Conservation (phyloP, 2,113 vertebrate genomes). For the Tetrao urogallus region DNA sequence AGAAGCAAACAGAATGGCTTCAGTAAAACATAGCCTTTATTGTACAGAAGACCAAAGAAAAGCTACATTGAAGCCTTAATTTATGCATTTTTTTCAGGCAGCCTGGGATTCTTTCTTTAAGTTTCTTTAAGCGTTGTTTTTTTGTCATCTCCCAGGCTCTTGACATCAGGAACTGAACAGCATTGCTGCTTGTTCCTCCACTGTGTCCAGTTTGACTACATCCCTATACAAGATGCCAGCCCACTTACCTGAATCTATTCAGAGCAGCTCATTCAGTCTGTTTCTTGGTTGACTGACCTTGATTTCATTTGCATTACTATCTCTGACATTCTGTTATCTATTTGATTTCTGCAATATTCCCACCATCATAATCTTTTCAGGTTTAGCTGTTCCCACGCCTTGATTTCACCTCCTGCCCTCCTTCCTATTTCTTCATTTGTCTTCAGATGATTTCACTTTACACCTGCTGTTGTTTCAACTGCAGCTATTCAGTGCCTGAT, state of each 20-base stretch:
- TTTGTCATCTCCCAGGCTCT: not conserved
- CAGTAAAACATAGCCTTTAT: not conserved
- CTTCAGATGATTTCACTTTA: not conserved
- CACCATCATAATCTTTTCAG: not conserved
- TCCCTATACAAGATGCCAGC: fast-evolving
- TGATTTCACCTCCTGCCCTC: not conserved
- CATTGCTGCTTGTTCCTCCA: not conserved
- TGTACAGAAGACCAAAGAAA: not conserved
- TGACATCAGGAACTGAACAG: not conserved
- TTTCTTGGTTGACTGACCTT: conserved; percentile 9
- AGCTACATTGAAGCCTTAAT: not conserved
- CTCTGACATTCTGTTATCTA: not conserved
- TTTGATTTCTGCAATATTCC: not conserved
- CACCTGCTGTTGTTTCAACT: not conserved
- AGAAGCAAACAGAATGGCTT: not conserved
- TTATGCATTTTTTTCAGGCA: not conserved
- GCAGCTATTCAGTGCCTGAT: not conserved
- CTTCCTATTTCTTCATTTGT: not conserved
- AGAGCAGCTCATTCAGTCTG: not conserved
- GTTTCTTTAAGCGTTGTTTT: not conserved
- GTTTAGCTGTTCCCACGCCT: not conserved
- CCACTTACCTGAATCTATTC: not conserved
- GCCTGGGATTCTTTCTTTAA: not conserved
- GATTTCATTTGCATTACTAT: not conserved
- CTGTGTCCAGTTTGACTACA: not conserved